phyloP scores from a whole-genome alignment of 2,888 invertebrate species.

The Antheraea assamensis region DNA sequence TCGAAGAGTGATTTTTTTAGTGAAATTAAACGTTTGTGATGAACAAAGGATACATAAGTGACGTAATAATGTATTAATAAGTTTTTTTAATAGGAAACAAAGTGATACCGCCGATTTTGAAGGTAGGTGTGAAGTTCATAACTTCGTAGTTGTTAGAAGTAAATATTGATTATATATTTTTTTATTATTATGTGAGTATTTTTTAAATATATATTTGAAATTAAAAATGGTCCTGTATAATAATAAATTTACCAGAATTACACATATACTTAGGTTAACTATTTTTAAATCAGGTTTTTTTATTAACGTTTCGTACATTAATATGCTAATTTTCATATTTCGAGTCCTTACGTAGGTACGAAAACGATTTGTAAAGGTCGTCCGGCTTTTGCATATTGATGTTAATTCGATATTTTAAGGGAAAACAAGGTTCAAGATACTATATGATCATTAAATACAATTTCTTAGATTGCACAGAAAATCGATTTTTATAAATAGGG shows the following conservation, averaged over 20 bases:
- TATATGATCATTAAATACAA: not conserved
- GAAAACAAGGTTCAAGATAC: constrained; percentile 5
- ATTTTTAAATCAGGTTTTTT: not conserved
- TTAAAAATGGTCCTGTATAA: not conserved
- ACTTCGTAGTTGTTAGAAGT: not conserved
- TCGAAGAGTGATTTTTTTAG: constrained; percentile 32
- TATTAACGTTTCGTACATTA: not conserved
- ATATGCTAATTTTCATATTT: not conserved
- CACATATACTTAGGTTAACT: not conserved
- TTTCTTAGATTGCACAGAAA: not conserved
- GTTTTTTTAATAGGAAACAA: not conserved
- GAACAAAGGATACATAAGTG: constrained; percentile 22
- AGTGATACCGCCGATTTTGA: constrained; percentile 13
- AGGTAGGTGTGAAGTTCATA: constrained; percentile 5
- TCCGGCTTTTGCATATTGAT: constrained; percentile 2
- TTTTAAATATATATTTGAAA: not conserved
- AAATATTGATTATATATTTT: not conserved
- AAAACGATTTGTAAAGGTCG: constrained; percentile 9
- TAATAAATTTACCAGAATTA: not conserved
- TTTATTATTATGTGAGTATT: not conserved
- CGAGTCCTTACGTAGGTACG: not conserved
- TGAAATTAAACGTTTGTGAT: constrained; percentile 20
- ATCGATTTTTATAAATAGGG: not conserved
- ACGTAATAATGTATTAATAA: constrained; percentile 5
- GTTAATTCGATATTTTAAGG: constrained; percentile 9